A percentile compares a stretch with the other conserved stretches of the same genome.
Evolutionary conservation across 2,888 invertebrate genomes (phyloP).

Genomic region (Tenthredo livida): DNA sequence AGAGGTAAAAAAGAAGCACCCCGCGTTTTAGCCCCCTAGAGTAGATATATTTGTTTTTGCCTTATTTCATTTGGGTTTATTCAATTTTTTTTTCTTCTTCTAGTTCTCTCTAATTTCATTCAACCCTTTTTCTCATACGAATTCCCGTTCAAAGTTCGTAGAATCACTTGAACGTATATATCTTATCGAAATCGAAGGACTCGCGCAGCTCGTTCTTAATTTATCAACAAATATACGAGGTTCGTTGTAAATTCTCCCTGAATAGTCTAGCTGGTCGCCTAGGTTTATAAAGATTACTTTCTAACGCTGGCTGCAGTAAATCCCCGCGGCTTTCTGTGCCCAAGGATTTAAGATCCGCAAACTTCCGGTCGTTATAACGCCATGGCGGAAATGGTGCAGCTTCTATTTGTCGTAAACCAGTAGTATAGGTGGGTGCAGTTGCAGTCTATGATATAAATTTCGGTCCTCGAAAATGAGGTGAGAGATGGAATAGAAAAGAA

Average conservation of each 20-base stretch:
- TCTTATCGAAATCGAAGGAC: background rate
- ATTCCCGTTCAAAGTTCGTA: no score
- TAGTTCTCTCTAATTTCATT: background rate
- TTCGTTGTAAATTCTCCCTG: background rate
- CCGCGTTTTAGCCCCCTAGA: background rate
- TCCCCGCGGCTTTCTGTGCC: constrained; percentile 3
- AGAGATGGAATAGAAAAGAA: background rate
- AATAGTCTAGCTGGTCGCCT: background rate
- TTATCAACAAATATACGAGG: background rate
- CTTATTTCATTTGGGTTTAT: background rate
- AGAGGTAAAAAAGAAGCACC: constrained; percentile 25
- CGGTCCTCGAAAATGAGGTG: background rate
- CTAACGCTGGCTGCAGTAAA: constrained; percentile 1
- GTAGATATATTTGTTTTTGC: background rate
- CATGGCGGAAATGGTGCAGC: constrained; percentile 4
- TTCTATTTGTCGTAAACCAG: constrained; percentile 44
- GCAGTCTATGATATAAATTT: background rate
- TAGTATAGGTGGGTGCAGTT: background rate
- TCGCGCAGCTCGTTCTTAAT: background rate
- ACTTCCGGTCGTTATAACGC: constrained; percentile 48
- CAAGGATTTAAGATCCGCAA: constrained; percentile 28
- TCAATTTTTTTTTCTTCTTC: background rate
- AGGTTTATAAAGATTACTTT: constrained; percentile 18
- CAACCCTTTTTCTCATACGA: background rate
- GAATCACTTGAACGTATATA: background rate